Evolutionary conservation across 92 coral and sea anemone genomes (phyloP).

Genomic region (Zoanthus gigantus): DNA sequence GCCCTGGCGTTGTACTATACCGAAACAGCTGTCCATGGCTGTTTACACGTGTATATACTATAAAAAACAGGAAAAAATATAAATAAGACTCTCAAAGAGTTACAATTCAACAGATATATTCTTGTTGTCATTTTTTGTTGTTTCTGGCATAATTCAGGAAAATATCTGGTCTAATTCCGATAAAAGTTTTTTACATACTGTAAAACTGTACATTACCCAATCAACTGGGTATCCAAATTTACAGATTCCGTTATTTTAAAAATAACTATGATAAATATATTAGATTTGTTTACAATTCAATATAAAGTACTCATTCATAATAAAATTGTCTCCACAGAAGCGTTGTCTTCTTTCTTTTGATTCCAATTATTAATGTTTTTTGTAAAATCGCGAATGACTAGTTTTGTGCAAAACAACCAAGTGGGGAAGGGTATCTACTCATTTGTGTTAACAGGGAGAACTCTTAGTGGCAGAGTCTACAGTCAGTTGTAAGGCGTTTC

Average conservation of each 20-base stretch:
- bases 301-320: background rate
- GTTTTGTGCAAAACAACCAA: background rate
- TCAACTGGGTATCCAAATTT: background rate
- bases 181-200: background rate
- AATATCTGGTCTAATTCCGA: background rate
- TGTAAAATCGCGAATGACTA: background rate
- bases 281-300: background rate
- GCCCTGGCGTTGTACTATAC: too few species aligned
- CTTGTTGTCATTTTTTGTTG: too few species aligned
- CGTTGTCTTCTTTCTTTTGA: background rate
- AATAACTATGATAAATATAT: conserved; percentile 2
- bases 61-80: too few species aligned
- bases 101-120: too few species aligned
- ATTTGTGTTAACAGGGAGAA: background rate
- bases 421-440: background rate
- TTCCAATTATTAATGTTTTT: background rate
- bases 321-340: background rate
- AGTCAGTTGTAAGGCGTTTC: too few species aligned
- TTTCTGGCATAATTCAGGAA: background rate
- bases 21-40: too few species aligned
- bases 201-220: background rate
- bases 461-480: background rate
- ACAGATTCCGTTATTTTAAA: background rate
- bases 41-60: too few species aligned
- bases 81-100: too few species aligned